A percentile compares a stretch with the other conserved stretches of the same genome.
Evolutionary conservation across 92 coral and sea anemone genomes (phyloP).

Genomic region (Epizoanthus stellaris): DNA sequence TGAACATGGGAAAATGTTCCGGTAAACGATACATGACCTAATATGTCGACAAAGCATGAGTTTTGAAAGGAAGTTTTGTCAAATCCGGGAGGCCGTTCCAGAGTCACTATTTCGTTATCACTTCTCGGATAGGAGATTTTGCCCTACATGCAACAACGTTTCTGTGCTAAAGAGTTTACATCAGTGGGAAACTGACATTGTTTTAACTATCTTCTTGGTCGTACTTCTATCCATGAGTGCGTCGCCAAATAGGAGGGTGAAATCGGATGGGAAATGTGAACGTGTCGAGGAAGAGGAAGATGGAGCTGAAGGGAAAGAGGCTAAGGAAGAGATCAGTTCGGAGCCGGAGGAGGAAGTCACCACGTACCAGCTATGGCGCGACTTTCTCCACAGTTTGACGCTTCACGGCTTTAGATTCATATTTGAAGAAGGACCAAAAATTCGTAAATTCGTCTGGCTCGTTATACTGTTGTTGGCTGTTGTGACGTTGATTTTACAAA

Average conservation of each 20-base stretch:
- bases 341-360: constrained; percentile 53
- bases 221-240: constrained; percentile 30
- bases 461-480: constrained; percentile 77
- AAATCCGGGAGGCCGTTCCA: neutral
- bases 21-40: neutral
- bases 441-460: constrained; percentile 88
- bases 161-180: neutral
- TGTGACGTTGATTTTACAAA: constrained; percentile 78
- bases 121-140: neutral
- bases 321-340: neutral
- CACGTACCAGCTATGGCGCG: constrained; percentile 80
- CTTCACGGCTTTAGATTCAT: constrained; percentile 97
- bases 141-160: neutral
- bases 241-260: constrained; percentile 25
- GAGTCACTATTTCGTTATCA: too few species aligned
- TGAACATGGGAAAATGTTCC: neutral
- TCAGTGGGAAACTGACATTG: neutral
- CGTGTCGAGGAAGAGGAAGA: constrained; percentile 59
- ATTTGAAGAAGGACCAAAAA: constrained; percentile 86
- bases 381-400: constrained; percentile 92
- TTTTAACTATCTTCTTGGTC: neutral
- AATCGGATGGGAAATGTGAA: constrained; percentile 30
- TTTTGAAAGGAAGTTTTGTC: constrained; percentile 4
- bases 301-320: constrained; percentile 53
- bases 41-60: constrained; percentile 23